Conservation (phyloP, 2,113 vertebrate species). For the Catharus minimus region DNA sequence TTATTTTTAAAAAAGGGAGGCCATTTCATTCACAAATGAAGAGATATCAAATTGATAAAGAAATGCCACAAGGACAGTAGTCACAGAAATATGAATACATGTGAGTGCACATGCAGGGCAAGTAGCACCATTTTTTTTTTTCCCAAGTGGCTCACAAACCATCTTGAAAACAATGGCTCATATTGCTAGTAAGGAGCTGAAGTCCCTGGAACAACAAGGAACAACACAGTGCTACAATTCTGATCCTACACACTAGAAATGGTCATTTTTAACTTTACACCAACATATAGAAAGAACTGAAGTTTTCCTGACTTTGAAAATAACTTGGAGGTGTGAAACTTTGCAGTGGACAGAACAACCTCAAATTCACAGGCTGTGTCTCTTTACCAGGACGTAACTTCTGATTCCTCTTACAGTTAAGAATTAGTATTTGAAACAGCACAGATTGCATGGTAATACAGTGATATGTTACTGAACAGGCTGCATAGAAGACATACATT, state of each 20-base stretch:
- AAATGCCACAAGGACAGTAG: neutral
- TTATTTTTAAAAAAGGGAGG: neutral
- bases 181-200: neutral
- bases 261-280: neutral
- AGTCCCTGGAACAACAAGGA: neutral
- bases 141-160: neutral
- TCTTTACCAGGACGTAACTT: neutral
- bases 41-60: neutral
- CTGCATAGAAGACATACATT: neutral
- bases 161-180: neutral
- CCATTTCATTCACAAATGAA: neutral
- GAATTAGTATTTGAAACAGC: neutral
- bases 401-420: neutral
- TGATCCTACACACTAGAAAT: neutral
- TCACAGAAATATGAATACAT: neutral
- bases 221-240: neutral
- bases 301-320: neutral
- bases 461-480: neutral
- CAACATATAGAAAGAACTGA: neutral
- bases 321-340: neutral
- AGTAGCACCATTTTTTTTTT: neutral
- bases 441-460: neutral
- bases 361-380: neutral
- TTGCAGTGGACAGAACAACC: neutral
- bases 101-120: neutral